Evolutionary conservation across 2,113 vertebrate genomes (phyloP).

Genomic region (Gasterosteus aculeatus): DNA sequence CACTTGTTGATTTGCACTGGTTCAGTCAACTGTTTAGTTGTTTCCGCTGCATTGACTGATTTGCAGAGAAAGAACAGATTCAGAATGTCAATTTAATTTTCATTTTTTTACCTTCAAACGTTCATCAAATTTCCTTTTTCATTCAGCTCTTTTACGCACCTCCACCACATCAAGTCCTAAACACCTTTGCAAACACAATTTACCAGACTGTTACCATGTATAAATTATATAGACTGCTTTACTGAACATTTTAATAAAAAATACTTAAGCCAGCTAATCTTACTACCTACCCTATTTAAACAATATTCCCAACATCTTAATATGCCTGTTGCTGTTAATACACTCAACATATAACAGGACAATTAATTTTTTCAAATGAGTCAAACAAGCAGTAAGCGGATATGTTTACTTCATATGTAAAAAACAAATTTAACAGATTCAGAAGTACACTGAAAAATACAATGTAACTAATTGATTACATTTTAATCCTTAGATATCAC

Average conservation of each 20-base stretch:
- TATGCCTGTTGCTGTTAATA: neutral
- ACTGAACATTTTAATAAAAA: conserved; percentile 41
- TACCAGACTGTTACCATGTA: conserved; percentile 61
- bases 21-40: conserved; percentile 30
- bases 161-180: conserved; percentile 18
- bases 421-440: neutral
- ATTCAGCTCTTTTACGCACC: conserved; percentile 40
- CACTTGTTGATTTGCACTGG: conserved; percentile 34
- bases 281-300: conserved; percentile 16
- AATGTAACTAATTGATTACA: conserved; percentile 13
- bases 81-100: conserved; percentile 9
- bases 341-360: neutral
- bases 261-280: conserved; percentile 35
- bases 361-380: conserved; percentile 1
- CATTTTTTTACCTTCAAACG: conserved; percentile 13
- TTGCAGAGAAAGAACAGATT: conserved; percentile 20
- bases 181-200: conserved; percentile 41
- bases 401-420: conserved; percentile 1
- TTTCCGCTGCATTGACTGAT: conserved; percentile 8
- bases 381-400: conserved; percentile 14
- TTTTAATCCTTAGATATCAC: neutral
- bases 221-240: conserved; percentile 43
- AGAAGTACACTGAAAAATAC: neutral
- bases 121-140: conserved; percentile 43
- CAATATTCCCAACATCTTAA: conserved; percentile 17